Base-by-base conservation (phyloP, 2,888 invertebrate genomes). In the Amblyjoppa proteus region DNA sequence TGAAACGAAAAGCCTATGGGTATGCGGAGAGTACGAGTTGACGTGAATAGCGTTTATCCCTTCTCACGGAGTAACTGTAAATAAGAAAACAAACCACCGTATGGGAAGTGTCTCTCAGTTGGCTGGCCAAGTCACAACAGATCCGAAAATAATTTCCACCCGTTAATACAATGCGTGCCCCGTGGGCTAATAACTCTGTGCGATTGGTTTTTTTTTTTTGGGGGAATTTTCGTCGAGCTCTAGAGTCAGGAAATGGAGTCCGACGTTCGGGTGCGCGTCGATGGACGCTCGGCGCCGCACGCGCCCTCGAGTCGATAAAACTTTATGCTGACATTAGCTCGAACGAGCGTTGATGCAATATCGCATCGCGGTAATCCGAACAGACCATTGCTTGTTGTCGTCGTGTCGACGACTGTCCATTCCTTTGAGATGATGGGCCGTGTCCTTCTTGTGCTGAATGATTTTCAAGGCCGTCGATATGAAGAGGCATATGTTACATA, bases 401-500 rank as follows among this genome's bases (percentile, higher is more conserved):
- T 95, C 95, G 87, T 96, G 96, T 86, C 96, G 94, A 75, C 96
- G 95, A 81, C 96, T 97, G 89, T 97, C 97, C 0, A 95, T 94
- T n/a, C 96, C 95, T 91, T 95, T 96, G 77, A 97, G 92, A 88
- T 97, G 96, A 81, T 91, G 92, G 38, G 96, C 95, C 0, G 96
- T 97, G 91, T 97, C 96, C 89, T 95, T 96, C 90, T 96, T 96
- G 83, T 97, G 96, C 84, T 95, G 95, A 56, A 96, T 94, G 86
- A 97, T 96, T 89, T 96, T 96, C 76, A 96, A 91, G 0, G 97
- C 96, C 0, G 97, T 97, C 70, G 96, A 94, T n/a, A 95, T 93
- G 93, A 97, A 97, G 81, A 97, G 94, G 6, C 95, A 93, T 69
- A 96, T 94, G 91, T 97, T 97, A 91, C 95, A 95, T 0, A 96